Conservation (phyloP, 2,888 invertebrate species). For the Trissoscelio sp. region DNA sequence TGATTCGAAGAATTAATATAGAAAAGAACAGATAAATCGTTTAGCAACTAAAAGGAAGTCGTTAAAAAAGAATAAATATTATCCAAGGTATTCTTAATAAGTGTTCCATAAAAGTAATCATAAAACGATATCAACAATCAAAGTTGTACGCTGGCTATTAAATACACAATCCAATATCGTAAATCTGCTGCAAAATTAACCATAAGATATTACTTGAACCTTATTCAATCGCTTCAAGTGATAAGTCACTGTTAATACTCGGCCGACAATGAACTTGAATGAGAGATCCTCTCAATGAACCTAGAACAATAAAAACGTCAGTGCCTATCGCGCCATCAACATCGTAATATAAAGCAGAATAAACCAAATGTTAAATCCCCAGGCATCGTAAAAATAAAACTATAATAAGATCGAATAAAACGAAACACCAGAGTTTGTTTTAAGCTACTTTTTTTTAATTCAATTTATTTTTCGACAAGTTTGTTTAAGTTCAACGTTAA, state of each 20-base stretch:
- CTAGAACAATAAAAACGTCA: conserved; percentile 49
- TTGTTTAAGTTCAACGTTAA: too few species aligned
- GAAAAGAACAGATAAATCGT: background rate
- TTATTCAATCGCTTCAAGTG: conserved; percentile 44
- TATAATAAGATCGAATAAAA: too few species aligned
- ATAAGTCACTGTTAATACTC: conserved; percentile 49
- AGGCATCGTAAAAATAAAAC: background rate
- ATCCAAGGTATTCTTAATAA: conserved; percentile 40
- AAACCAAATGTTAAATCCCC: conserved; percentile 9
- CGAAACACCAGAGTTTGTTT: too few species aligned
- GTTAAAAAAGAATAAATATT: conserved; percentile 47
- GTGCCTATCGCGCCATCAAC: conserved; percentile 25
- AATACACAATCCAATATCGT: conserved; percentile 46
- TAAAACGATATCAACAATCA: conserved; percentile 61
- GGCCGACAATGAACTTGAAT: conserved; percentile 54
- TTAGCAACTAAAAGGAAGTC: conserved; percentile 1
- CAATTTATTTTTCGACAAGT: too few species aligned
- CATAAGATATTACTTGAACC: conserved; percentile 45
- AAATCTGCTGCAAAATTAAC: conserved; percentile 56
- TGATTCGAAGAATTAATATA: too few species aligned
- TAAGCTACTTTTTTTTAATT: too few species aligned
- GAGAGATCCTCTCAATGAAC: conserved; percentile 28
- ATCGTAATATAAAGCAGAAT: conserved; percentile 17
- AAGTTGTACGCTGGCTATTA: conserved; percentile 21
- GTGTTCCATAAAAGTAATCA: conserved; percentile 44